Evolutionary conservation across 35 echinoderm and acorn worm genomes (phyloP).

Genomic region (Ptychodera flava): DNA sequence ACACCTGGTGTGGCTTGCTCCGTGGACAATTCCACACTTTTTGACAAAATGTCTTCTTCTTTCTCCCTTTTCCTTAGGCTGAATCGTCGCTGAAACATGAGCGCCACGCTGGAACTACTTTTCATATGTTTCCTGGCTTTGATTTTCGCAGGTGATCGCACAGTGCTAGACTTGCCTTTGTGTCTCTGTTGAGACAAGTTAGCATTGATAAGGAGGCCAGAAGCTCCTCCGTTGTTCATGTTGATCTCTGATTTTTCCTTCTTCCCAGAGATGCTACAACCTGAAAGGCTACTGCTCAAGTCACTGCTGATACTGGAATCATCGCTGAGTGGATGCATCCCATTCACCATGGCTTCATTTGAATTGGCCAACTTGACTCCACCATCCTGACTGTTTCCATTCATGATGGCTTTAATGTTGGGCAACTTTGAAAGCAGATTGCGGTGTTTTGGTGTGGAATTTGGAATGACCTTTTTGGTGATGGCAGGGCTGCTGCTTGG

Average conservation of each 20-base stretch:
- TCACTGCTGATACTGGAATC: background rate
- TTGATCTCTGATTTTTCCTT: background rate
- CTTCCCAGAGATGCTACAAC: background rate
- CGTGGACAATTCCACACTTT: conserved; percentile 28
- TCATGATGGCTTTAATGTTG: background rate
- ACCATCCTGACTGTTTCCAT: background rate
- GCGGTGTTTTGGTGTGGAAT: background rate
- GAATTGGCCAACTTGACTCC: background rate
- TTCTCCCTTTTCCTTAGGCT: conserved; percentile 30
- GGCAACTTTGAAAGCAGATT: background rate
- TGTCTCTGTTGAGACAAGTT: background rate
- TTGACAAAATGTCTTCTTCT: background rate
- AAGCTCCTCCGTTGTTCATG: background rate
- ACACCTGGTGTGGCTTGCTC: conserved; percentile 55
- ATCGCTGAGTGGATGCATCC: background rate
- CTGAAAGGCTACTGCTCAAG: background rate
- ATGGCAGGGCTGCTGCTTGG: background rate
- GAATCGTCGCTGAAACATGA: conserved; percentile 52
- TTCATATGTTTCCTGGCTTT: background rate
- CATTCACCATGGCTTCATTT: background rate
- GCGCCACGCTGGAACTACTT: conserved; percentile 2
- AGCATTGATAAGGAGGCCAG: background rate
- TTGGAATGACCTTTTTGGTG: background rate
- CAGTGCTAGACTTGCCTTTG: background rate
- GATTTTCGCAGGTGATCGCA: background rate